phyloP scores from a whole-genome alignment of 2,113 vertebrate species.

The Diadophis punctatus region DNA sequence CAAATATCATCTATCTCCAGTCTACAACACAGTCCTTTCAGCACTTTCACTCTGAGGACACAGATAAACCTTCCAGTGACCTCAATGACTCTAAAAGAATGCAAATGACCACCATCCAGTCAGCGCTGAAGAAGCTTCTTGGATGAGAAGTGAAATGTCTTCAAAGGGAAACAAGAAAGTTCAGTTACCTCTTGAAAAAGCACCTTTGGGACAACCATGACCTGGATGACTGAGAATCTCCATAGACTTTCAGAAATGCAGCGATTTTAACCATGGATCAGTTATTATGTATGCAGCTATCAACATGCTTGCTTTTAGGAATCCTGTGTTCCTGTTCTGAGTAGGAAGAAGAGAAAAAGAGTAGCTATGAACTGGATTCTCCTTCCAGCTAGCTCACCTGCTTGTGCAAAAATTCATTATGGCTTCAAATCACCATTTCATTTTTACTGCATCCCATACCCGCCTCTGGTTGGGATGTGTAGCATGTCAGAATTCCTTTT shows the following conservation, averaged over 20 bases:
- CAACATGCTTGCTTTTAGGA: background rate
- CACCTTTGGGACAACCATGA: background rate
- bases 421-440: slow-evolving; percentile 49
- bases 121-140: background rate
- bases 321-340: background rate
- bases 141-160: background rate
- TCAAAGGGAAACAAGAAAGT: background rate
- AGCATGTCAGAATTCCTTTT: slow-evolving; percentile 49
- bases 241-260: background rate
- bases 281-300: background rate
- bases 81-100: background rate
- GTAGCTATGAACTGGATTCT: slow-evolving; percentile 10
- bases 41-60: background rate
- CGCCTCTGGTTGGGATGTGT: slow-evolving; percentile 49
- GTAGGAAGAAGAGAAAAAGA: background rate
- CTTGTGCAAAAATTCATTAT: slow-evolving; percentile 11
- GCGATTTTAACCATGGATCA: background rate
- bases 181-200: background rate
- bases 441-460: slow-evolving; percentile 41
- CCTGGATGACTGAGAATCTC: background rate
- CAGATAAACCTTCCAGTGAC: background rate
- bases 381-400: slow-evolving; percentile 2
- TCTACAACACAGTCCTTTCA: no score
- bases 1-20: no score
- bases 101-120: background rate